phyloP scores from a whole-genome alignment of 2,888 invertebrate species.

The Hemistola chrysoprasaria region DNA sequence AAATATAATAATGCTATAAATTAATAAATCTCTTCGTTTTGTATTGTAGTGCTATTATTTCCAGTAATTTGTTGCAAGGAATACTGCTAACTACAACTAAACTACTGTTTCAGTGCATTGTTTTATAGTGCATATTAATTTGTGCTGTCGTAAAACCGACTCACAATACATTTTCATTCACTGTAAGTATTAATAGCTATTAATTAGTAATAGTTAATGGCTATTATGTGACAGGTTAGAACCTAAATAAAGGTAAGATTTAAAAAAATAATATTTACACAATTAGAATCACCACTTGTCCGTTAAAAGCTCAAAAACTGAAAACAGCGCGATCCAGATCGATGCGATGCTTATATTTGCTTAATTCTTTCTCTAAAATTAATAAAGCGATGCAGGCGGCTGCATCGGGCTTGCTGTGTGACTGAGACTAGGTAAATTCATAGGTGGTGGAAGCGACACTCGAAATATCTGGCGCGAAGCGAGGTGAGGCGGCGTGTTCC shows the following conservation, averaged over 20 bases:
- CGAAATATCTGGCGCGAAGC: slow-evolving; percentile 79
- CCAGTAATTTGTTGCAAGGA: too few relatives aligned
- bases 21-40: too few relatives aligned
- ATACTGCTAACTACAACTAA: too few relatives aligned
- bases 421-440: slow-evolving; percentile 77
- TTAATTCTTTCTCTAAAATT: slow-evolving; percentile 27
- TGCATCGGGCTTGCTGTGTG: slow-evolving; percentile 67
- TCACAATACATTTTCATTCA: slow-evolving; percentile 2
- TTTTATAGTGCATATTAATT: slow-evolving; percentile 1
- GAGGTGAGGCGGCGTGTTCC: slow-evolving; percentile 79
- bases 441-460: slow-evolving; percentile 78
- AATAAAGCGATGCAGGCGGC: slow-evolving; percentile 65
- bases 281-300: slow-evolving; percentile 12
- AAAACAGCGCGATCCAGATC: slow-evolving; percentile 12
- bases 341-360: slow-evolving; percentile 15
- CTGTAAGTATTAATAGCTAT: neutral
- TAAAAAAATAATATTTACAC: too few relatives aligned
- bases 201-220: too few relatives aligned
- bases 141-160: slow-evolving; percentile 1
- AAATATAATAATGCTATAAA: too few relatives aligned
- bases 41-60: too few relatives aligned
- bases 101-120: too few relatives aligned
- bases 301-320: slow-evolving; percentile 13
- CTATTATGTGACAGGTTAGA: too few relatives aligned
- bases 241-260: too few relatives aligned